Percentiles rank a stretch among this genome's conserved stretches.
Evolutionary conservation across 2,113 vertebrate genomes (phyloP).

Genomic region (Tenrec ecaudatus): DNA sequence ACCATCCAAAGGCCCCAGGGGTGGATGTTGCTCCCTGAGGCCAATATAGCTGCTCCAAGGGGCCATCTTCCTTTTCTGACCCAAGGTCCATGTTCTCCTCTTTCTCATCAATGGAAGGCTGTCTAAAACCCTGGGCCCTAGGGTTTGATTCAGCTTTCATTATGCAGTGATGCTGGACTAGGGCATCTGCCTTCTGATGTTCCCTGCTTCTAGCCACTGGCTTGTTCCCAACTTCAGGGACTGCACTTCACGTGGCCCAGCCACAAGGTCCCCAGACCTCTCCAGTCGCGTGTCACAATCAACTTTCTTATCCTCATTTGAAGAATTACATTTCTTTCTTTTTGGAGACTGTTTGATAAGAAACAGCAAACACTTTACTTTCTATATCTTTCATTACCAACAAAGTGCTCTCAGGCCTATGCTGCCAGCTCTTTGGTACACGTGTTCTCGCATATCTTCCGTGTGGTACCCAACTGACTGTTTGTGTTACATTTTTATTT

Average conservation of each 20-base stretch:
- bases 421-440: neutral
- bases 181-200: neutral
- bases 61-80: neutral
- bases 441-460: neutral
- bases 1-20: neutral
- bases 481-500: slow-evolving; percentile 6
- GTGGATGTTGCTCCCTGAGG: neutral
- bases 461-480: neutral
- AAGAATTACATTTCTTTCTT: neutral
- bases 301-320: neutral
- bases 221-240: neutral
- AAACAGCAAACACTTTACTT: neutral
- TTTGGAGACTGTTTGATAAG: neutral
- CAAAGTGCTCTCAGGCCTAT: neutral
- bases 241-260: too few species aligned
- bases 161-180: neutral
- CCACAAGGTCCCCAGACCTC: too few species aligned
- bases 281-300: too few species aligned
- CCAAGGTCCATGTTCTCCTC: neutral
- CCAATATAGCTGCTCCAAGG: neutral
- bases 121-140: neutral
- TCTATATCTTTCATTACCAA: neutral
- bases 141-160: neutral
- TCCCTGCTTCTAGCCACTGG: neutral
- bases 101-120: neutral